Evolutionary conservation across 2,888 invertebrate species (phyloP).

Genomic region (Clistopyga incitator): DNA sequence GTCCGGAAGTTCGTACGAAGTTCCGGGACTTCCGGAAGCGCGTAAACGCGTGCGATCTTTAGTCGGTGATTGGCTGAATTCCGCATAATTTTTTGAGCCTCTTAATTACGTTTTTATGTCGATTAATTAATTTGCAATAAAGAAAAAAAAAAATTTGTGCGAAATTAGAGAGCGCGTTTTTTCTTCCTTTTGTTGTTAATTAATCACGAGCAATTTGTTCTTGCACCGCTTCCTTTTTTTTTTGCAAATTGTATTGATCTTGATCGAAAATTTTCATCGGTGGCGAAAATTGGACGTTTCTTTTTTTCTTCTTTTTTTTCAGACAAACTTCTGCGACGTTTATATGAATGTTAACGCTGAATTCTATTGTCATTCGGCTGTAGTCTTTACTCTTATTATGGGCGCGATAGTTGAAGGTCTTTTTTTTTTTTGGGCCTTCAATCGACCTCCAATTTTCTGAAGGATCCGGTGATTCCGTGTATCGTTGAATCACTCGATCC

Average conservation of each 20-base stretch:
- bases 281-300: constrained; percentile 3
- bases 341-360: background rate
- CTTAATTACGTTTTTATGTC: background rate
- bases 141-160: background rate
- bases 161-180: background rate
- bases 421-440: constrained; percentile 79
- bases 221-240: background rate
- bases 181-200: background rate
- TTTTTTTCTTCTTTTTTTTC: constrained; percentile 13
- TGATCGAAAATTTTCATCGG: constrained; percentile 11
- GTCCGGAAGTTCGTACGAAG: constrained; percentile 62
- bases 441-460: constrained; percentile 92
- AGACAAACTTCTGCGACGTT: background rate
- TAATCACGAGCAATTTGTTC: constrained; percentile 4
- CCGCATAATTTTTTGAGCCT: constrained; percentile 24
- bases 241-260: background rate
- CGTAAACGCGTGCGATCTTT: constrained; percentile 69
- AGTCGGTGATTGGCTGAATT: constrained; percentile 71
- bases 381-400: constrained; percentile 1
- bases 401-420: constrained; percentile 1
- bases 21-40: constrained; percentile 69
- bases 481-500: constrained; percentile 86
- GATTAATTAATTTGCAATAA: background rate
- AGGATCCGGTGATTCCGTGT: constrained; percentile 90
- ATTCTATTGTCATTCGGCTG: constrained; percentile 20